These are phyloP conservation scores for Dendrolimus punctatus DNA, from an alignment of 1,140 invertebrate species.

Conservation along the genomic window DNA sequence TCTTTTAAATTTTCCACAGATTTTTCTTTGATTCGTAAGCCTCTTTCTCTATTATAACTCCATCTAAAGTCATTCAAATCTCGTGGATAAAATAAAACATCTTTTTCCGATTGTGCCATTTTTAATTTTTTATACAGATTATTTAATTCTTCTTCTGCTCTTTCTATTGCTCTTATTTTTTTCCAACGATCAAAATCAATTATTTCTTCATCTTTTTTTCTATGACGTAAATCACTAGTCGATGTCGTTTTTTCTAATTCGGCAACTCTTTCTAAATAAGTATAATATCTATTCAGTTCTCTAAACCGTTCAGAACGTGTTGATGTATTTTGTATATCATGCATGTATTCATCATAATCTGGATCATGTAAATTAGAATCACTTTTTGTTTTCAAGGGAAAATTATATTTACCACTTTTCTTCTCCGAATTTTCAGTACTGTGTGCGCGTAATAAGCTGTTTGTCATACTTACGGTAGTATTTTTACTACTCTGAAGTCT, in stretches of 20 bases:
- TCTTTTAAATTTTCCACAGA: conserved; percentile 89
- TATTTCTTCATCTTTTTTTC: conserved; percentile 82
- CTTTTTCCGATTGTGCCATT: conserved; percentile 85
- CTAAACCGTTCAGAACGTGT: conserved; percentile 86
- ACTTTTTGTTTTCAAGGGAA: conserved; percentile 33
- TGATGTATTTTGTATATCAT: conserved; percentile 81
- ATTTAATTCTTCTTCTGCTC: conserved; percentile 86
- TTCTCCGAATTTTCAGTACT: conserved; percentile 76
- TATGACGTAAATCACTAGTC: conserved; percentile 77
- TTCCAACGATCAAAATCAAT: conserved; percentile 92
- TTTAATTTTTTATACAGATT: conserved; percentile 84
- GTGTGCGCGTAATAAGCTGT: conserved; percentile 71
- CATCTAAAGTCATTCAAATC: conserved; percentile 81
- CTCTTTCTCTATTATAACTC: conserved; percentile 81
- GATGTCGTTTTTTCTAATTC: conserved; percentile 86
- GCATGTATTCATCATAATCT: conserved; percentile 80
- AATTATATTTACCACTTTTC: conserved; percentile 18
- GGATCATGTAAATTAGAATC: conserved; percentile 64
- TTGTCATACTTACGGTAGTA: conserved; percentile 24
- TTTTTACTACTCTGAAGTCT: conserved; percentile 54
- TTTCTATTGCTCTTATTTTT: conserved; percentile 82
- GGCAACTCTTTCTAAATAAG: conserved; percentile 87
- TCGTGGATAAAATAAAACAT: conserved; percentile 85
- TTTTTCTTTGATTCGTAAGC: conserved; percentile 86
- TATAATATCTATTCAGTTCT: conserved; percentile 89